Evolutionary conservation across 2,113 vertebrate genomes (phyloP).

Genomic region (Willisornis vidua): DNA sequence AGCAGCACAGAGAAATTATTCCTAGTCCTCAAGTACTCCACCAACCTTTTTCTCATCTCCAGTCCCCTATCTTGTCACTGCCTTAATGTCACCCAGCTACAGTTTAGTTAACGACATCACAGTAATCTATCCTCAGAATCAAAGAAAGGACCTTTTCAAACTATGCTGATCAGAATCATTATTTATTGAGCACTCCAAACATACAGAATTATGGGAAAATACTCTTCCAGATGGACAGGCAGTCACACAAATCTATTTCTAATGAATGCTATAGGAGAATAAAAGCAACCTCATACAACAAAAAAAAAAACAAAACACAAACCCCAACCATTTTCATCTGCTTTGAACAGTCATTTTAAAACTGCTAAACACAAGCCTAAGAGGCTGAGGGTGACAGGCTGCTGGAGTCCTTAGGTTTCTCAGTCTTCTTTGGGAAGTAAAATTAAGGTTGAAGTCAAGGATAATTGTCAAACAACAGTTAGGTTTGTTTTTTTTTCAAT

Average conservation of each 20-base stretch:
- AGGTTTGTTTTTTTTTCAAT: background rate
- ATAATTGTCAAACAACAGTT: background rate
- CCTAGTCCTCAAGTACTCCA: background rate
- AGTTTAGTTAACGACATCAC: background rate
- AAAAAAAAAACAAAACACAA: too few relatives aligned
- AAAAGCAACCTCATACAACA: background rate
- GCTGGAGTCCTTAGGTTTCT: background rate
- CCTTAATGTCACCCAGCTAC: background rate
- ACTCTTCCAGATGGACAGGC: background rate
- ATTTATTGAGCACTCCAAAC: background rate
- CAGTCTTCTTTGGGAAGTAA: background rate
- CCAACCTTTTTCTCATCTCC: background rate
- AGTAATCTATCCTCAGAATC: background rate
- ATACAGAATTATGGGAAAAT: background rate
- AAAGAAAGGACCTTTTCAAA: background rate
- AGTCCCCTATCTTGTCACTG: background rate
- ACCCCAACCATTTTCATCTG: background rate
- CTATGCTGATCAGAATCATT: background rate
- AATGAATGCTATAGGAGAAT: background rate
- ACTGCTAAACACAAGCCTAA: background rate
- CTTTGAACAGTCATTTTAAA: background rate
- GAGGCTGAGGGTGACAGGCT: background rate
- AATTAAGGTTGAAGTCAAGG: background rate
- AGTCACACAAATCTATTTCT: background rate
- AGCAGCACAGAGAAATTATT: background rate